Conservation (phyloP, 2,888 invertebrate species). For the Dorcus hopei region DNA sequence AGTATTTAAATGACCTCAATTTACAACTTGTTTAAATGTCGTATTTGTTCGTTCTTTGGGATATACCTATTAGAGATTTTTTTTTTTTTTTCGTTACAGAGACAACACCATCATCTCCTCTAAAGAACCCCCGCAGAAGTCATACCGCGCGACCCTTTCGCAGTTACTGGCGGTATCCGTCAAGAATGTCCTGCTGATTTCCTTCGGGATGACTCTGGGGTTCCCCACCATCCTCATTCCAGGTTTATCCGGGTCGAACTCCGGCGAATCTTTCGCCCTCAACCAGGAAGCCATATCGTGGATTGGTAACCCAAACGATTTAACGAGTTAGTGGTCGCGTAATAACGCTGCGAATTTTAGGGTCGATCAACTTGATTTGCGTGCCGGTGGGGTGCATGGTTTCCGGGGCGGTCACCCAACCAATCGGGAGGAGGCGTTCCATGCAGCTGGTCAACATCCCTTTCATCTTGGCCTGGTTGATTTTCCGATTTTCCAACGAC, state of each 20-base stretch:
- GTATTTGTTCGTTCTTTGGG: no score
- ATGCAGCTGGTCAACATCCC: slow-evolving; percentile 77
- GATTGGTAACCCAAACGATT: slow-evolving; percentile 60
- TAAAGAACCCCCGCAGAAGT: neutral
- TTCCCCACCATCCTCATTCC: slow-evolving; percentile 80
- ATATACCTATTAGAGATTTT: no score
- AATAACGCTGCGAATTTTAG: slow-evolving; percentile 46
- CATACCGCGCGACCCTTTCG: slow-evolving; percentile 53
- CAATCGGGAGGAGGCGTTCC: slow-evolving; percentile 67
- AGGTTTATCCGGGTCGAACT: slow-evolving; percentile 56
- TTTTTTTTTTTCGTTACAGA: no score
- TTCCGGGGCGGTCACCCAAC: slow-evolving; percentile 69
- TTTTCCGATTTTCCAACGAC: slow-evolving; percentile 64
- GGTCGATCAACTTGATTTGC: slow-evolving; percentile 75
- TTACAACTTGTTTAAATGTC: no score
- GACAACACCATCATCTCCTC: no score
- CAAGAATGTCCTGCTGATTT: slow-evolving; percentile 73
- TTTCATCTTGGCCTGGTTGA: slow-evolving; percentile 70
- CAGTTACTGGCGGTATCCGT: slow-evolving; percentile 77
- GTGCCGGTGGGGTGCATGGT: slow-evolving; percentile 76
- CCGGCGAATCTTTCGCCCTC: slow-evolving; percentile 50
- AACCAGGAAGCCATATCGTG: slow-evolving; percentile 67
- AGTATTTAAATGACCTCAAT: no score
- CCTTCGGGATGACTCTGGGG: slow-evolving; percentile 77
- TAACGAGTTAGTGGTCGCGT: no score